phyloP scores from a whole-genome alignment of 2,888 invertebrate species.

The Drosophila yooni region DNA sequence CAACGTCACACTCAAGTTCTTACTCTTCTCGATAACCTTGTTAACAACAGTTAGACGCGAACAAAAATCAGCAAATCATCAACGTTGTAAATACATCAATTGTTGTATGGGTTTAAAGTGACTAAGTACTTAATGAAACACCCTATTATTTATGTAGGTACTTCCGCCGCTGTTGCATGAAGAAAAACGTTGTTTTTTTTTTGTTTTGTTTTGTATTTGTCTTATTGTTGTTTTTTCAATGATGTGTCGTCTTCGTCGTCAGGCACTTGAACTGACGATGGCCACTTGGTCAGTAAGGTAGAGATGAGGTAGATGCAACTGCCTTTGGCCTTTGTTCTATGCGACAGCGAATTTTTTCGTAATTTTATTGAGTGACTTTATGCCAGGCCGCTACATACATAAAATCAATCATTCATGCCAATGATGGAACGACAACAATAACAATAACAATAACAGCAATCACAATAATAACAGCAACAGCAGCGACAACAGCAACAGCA shows the following conservation, averaged over 20 bases:
- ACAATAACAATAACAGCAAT: conserved; percentile 20
- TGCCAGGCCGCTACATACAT: conserved; percentile 74
- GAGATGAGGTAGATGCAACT: conserved; percentile 60
- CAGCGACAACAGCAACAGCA: conserved; percentile 6
- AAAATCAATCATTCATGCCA: conserved; percentile 73
- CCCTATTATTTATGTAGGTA: conserved; percentile 52
- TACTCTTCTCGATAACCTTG: not conserved
- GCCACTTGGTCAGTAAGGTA: conserved; percentile 72
- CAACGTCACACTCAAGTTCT: conserved; percentile 3
- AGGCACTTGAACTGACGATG: conserved; percentile 58
- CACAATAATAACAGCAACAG: conserved; percentile 25
- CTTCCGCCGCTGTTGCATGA: conserved; percentile 65
- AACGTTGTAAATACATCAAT: not conserved
- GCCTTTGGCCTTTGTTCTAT: conserved; percentile 68
- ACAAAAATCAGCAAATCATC: conserved; percentile 17
- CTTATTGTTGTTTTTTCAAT: conserved; percentile 39
- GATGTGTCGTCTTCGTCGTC: conserved; percentile 44
- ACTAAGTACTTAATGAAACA: conserved; percentile 46
- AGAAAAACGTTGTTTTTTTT: conserved; percentile 53
- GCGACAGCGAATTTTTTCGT: conserved; percentile 73
- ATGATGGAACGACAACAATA: conserved; percentile 34
- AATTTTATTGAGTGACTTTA: conserved; percentile 79
- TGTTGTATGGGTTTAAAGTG: conserved; percentile 6
- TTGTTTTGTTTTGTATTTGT: conserved; percentile 7
- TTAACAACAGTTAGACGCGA: not conserved